A percentile compares a stretch with the other conserved stretches of the same genome.
These are phyloP conservation scores for Oreortyx pictus DNA, from an alignment of 2,797 vertebrate species.

Conservation along the genomic window DNA sequence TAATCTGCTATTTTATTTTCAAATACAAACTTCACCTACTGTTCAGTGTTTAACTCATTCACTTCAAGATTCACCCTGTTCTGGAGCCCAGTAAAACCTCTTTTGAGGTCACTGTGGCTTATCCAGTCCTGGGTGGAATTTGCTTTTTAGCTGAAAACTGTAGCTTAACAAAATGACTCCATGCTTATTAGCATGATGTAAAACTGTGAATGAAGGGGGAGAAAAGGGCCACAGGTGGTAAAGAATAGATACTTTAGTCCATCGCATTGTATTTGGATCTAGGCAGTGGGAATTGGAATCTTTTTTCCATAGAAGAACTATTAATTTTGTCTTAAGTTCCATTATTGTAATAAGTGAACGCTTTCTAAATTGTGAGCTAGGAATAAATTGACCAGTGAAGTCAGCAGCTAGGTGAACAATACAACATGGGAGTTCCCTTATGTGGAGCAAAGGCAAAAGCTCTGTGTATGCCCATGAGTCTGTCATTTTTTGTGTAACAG, in stretches of 20 bases:
- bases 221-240: background rate
- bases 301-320: background rate
- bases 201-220: background rate
- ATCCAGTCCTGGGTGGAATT: background rate
- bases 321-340: background rate
- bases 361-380: background rate
- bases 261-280: background rate
- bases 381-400: background rate
- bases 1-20: background rate
- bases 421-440: background rate
- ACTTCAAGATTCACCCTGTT: background rate
- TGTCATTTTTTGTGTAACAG: too few species aligned
- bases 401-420: background rate
- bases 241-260: background rate
- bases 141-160: background rate
- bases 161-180: background rate
- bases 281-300: background rate
- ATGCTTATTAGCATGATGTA: background rate
- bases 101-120: background rate
- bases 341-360: background rate
- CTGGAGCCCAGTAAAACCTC: background rate
- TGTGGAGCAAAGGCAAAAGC: background rate
- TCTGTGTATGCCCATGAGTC: background rate
- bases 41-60: background rate
- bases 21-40: fast-evolving